Base-by-base conservation (phyloP, 2,888 invertebrate species). In the Dendrolimus pini region DNA sequence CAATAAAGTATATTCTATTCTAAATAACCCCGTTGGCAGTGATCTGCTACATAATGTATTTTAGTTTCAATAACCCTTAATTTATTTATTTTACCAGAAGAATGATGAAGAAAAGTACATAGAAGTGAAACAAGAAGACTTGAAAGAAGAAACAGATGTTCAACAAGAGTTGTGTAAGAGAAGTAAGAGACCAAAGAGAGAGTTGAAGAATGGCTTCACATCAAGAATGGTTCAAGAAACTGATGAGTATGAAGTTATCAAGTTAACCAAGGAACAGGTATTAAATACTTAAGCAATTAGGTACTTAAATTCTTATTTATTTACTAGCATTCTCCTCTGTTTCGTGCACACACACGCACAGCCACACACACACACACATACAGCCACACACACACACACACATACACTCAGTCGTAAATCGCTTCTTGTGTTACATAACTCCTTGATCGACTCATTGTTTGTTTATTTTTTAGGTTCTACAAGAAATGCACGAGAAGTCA, bases 181-280 rank as follows among this genome's bases (percentile, higher is more conserved):
- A 57, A 55, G 47, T 10, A 63, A 61, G 56, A 70, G 68, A 42
- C 64, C 61, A 30, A 78, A 76, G 54, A 77, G 72, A 57, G 60
- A 61, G 1, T 7, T 78, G 0, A 73, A 63, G 56, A 79, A 80
- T n/a, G 87, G 89, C 0, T 90, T 90, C 61, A 76, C 79, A 6
- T 84, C 86, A 0, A 67, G 90, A 57, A 91, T 91, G 91, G 90
- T 90, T 1, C 84, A 83, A 54, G 91, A 91, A 59, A 91, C 90
- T 0, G 75, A 81, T 0, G 87, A 89, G 61, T 91, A 91, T 64
- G 60, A 74, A 1, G 91, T 91, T 1, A 86, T 91, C 30, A 89
- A 89, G 57, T 64, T 91, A 0, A 83, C 74, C 7, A 83, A 74
- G 54, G 86, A 88, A 56, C 80, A 91, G 80, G 88, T 89, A 52